Evolutionary conservation across 2,888 invertebrate species (phyloP).

Genomic region (Folsomia candida): DNA sequence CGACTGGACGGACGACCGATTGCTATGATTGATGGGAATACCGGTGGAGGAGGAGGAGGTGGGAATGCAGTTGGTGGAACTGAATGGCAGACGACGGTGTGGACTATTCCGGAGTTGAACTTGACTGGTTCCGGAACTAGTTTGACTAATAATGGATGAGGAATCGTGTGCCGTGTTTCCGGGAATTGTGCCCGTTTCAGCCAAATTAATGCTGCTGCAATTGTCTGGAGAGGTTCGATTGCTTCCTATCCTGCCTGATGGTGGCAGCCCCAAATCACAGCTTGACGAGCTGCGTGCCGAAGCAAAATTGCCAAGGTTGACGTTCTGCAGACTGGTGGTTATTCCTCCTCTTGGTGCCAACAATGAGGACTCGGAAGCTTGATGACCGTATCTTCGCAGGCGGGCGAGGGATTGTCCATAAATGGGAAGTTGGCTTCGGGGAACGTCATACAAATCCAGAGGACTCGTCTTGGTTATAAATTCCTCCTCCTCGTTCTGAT

Average conservation of each 20-base stretch:
- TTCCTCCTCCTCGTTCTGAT: slow-evolving; percentile 19
- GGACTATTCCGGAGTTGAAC: slow-evolving; percentile 17
- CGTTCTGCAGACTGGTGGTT: neutral
- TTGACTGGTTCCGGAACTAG: neutral
- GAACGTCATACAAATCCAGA: slow-evolving; percentile 63
- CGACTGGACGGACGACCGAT: slow-evolving; percentile 25
- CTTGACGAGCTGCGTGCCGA: neutral
- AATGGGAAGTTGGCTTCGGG: slow-evolving; percentile 53
- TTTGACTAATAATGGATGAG: slow-evolving; percentile 7
- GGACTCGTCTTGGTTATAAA: slow-evolving; percentile 24
- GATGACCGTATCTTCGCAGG: slow-evolving; percentile 30
- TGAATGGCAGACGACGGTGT: neutral
- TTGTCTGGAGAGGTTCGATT: neutral
- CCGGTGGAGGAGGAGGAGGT: neutral
- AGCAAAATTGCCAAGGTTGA: neutral
- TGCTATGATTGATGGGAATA: neutral
- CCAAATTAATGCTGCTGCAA: neutral
- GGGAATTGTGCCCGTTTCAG: neutral
- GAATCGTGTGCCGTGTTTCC: neutral
- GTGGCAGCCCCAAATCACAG: slow-evolving; percentile 3
- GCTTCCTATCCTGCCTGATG: neutral
- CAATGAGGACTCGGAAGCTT: neutral
- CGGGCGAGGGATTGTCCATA: slow-evolving; percentile 33
- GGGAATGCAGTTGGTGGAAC: neutral
- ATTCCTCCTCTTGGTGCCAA: neutral